Conservation (phyloP, 1,140 invertebrate species). For the Sycophila sp. region DNA sequence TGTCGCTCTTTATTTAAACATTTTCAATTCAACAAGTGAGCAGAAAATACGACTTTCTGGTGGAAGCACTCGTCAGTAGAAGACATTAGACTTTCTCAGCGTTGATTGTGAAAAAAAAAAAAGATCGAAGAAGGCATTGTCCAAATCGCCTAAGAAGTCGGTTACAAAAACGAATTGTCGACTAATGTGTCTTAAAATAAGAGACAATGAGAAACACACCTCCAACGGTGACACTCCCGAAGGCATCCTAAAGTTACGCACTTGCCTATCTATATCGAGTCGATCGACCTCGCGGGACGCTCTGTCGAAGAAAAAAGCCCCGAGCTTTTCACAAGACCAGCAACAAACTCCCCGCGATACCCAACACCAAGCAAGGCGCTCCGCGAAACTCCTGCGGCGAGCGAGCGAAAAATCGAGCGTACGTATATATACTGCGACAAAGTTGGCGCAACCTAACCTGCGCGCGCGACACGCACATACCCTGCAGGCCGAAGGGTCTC, state of each 20-base stretch:
- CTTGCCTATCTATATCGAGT: not conserved
- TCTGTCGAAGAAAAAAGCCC: not conserved
- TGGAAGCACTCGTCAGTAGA: too few species aligned
- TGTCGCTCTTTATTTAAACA: too few species aligned
- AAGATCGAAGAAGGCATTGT: not conserved
- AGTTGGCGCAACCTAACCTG: constrained; percentile 8
- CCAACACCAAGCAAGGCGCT: not conserved
- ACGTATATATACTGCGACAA: too few species aligned
- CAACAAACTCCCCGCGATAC: not conserved
- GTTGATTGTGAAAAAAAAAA: not conserved
- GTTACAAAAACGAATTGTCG: not conserved
- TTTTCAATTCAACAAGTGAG: too few species aligned
- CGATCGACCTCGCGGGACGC: not conserved
- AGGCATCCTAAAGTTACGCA: too few species aligned
- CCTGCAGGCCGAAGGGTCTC: too few species aligned
- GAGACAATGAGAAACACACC: not conserved
- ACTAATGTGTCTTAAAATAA: not conserved
- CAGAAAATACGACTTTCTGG: too few species aligned
- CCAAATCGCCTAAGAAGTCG: not conserved
- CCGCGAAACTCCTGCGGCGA: not conserved
- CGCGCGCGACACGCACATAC: too few species aligned
- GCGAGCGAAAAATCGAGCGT: not conserved
- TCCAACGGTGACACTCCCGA: not conserved
- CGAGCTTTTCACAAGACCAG: not conserved
- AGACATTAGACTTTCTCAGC: not conserved